Evolutionary conservation across 2,113 vertebrate genomes (phyloP), one percentile per base, ranked within the genome.

Genomic region (Peromyscus polionotus): DNA sequence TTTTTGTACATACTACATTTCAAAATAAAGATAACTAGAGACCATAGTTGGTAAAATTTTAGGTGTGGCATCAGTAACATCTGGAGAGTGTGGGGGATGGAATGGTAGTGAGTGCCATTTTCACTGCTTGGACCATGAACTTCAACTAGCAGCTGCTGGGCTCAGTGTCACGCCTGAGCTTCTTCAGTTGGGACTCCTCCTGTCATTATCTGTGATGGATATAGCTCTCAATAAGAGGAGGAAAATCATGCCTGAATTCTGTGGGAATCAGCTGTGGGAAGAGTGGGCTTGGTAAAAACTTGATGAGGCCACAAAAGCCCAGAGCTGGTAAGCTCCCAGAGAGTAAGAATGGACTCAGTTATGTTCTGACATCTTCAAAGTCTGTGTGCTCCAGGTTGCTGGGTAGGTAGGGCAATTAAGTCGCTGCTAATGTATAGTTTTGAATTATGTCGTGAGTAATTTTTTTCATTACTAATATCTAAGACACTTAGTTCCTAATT

Each of bases 381-480:
- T 77, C 59, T 72, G 68, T 36, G 36, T 8, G 33, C 63, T 45
- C 48, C 80, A 33, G 79, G 19, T 39, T 90, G 65, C 42, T 81
- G 24, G 20, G 22, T 24, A 10, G 14, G 75, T 45, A 84, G 85
- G 24, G 16, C 59, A 76, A 79, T 88, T 39, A 81, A 68, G 42
- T 54, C 10, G 12, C 1, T 28, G 65, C 28, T 79, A 83, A 84
- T 19, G 3, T 48, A 45, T 67, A 76, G 12, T 68, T 88, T 45
- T 65, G 48, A 79, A 51, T 48, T 94, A 77, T 83, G 57, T 63
- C 22, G 45, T 28, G 75, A 83, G 19, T 89, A 33, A 65, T 80
- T 67, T 95, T 91, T 83, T 95, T 93, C 39, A 48, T 93, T 57
- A n/a, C n/a, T 57, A 48, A 89, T 68, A 63, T 31, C 33, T 59